Evolutionary conservation across 2,888 invertebrate genomes (phyloP), one percentile per base, ranked within the genome.

Genomic region (Troides aeacus): DNA sequence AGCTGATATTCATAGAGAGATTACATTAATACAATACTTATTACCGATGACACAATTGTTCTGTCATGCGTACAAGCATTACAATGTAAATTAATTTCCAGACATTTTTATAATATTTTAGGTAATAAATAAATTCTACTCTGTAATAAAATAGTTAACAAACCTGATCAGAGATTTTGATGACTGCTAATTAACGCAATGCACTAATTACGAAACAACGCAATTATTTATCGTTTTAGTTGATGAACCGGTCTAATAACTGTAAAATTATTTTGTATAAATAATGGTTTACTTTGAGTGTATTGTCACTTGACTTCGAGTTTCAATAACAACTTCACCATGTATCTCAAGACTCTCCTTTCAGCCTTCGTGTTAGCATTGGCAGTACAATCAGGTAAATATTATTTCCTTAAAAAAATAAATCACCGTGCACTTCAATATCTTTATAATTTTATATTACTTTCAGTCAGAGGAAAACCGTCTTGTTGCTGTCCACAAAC

Each of bases 91-190:
- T 36, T 36, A 36, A 36, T 4, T 36, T 36, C 7, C 7, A 36
- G 36, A 36, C 36, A 36, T 6, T 56, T 64, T 62, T 59, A 56
- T 68, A 42, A 60, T 60, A 60, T 66, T 62, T 66, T 70, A 46
- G 12, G 8, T 21, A 21, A 0, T 21, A 21, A 21, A 21, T 59
- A 63, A 66, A 60, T 66, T 66, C 66, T 36, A 36, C 7, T 6
- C 4, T 36, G 36, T 6, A 36, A 36, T 36, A 7, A 36, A 36
- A 36, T 36, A 6, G 36, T 36, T 36, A 7, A 36, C 36, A 36
- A 36, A 36, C 36, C 36, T 36, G 36, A 6, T 36, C 36, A 36
- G 36, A 7, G 7, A 36, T 36, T 36, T 36, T 36, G 36, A 36
- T 36, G 36, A 6, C 36, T 36, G 7, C 36, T 36, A 36, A 36